phyloP scores from a whole-genome alignment of 2,888 invertebrate genomes.

The Cryptosula pallasiana region DNA sequence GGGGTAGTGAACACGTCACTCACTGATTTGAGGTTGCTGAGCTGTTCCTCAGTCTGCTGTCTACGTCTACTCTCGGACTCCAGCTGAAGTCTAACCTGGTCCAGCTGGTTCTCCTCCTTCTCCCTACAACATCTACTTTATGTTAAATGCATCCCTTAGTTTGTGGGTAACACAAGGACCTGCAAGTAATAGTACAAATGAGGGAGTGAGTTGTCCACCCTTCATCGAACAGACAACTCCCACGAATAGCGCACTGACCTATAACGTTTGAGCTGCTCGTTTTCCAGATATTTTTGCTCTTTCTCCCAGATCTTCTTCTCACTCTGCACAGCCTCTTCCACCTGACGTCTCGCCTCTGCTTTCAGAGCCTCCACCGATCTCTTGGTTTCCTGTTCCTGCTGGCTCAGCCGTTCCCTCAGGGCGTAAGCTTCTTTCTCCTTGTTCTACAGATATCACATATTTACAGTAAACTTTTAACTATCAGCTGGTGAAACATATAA shows the following conservation, averaged over 20 bases:
- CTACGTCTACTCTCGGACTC: neutral
- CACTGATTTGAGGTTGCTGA: neutral
- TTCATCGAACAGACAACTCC: too few relatives aligned
- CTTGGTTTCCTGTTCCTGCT: slow-evolving; percentile 9
- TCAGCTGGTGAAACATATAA: too few relatives aligned
- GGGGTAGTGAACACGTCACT: neutral
- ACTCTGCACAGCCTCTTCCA: slow-evolving; percentile 4
- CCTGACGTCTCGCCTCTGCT: neutral
- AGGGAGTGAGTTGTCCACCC: too few relatives aligned
- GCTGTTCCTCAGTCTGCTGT: neutral
- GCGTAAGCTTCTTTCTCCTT: neutral
- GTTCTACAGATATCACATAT: neutral
- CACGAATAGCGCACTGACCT: neutral
- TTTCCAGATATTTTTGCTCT: slow-evolving; percentile 15
- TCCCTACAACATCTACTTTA: too few relatives aligned
- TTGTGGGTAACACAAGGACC: too few relatives aligned
- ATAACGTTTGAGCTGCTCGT: slow-evolving; percentile 5
- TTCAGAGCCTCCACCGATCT: slow-evolving; percentile 10
- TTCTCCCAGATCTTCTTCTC: slow-evolving; percentile 22
- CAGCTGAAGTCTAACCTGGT: slow-evolving; percentile 2
- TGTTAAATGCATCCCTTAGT: too few relatives aligned
- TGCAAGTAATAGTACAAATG: too few relatives aligned
- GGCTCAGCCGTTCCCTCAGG: neutral
- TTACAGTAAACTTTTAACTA: neutral
- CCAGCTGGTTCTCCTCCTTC: slow-evolving; percentile 20